Percentiles rank a stretch among this genome's conserved stretches.
Evolutionary conservation across 2,113 vertebrate species (phyloP).

Genomic region (Amazona guildingii): DNA sequence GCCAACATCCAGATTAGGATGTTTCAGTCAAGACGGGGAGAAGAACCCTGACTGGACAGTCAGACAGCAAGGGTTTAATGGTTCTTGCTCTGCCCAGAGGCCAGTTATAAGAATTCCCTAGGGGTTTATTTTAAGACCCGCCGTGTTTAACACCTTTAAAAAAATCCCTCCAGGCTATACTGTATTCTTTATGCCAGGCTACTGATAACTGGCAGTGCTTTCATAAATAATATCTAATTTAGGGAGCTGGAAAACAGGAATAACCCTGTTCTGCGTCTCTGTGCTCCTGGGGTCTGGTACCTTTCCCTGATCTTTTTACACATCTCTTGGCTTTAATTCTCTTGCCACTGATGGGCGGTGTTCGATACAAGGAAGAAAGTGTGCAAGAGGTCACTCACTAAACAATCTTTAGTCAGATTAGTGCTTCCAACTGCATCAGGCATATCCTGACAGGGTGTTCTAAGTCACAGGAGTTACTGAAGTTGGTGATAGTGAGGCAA

Average conservation of each 20-base stretch:
- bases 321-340: background rate
- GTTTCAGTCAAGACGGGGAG: background rate
- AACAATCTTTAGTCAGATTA: background rate
- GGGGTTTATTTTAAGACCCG: background rate
- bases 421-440: background rate
- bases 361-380: background rate
- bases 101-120: background rate
- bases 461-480: background rate
- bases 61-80: background rate
- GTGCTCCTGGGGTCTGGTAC: background rate
- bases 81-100: background rate
- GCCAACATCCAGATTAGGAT: background rate
- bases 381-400: background rate
- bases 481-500: background rate
- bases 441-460: background rate
- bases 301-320: background rate
- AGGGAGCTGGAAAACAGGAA: background rate
- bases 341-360: background rate
- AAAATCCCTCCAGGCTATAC: background rate
- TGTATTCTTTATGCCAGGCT: background rate
- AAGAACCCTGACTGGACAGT: background rate
- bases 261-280: background rate
- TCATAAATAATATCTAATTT: background rate
- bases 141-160: background rate
- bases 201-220: background rate